These are phyloP conservation scores for Cheilosia vulpina DNA, from an alignment of 2,888 invertebrate genomes.

Conservation along the genomic window DNA sequence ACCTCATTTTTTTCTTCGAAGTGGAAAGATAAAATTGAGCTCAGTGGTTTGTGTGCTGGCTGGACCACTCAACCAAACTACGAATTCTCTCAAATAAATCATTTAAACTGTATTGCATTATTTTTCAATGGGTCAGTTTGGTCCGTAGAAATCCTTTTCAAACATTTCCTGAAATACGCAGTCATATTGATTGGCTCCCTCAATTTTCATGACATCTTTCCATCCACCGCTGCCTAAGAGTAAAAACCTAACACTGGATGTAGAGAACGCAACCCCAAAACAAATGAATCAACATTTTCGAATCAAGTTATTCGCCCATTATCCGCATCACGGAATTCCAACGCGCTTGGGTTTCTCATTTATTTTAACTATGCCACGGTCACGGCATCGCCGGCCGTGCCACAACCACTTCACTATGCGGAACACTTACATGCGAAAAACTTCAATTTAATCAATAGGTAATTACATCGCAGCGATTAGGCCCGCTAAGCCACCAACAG, in stretches of 20 bases:
- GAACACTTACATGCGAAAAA: conserved; percentile 60
- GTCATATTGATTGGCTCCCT: conserved; percentile 26
- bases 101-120: too few species aligned
- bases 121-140: too few species aligned
- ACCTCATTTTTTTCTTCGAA: too few species aligned
- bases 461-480: conserved; percentile 73
- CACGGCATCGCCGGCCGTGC: conserved; percentile 46
- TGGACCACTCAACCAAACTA: background rate
- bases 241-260: background rate
- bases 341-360: conserved; percentile 62
- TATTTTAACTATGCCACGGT: conserved; percentile 56
- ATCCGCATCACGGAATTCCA: conserved; percentile 51
- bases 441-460: conserved; percentile 75
- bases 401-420: conserved; percentile 34
- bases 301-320: conserved; percentile 68
- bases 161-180: conserved; percentile 3
- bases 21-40: too few species aligned
- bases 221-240: background rate
- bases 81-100: too few species aligned
- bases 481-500: conserved; percentile 73
- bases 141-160: background rate
- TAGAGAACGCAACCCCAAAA: conserved; percentile 32
- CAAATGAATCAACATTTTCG: conserved; percentile 62
- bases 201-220: conserved; percentile 23
- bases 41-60: too few species aligned